These are phyloP conservation scores for Lithosia quadra DNA, from an alignment of 2,888 invertebrate genomes.

Conservation along the genomic window DNA sequence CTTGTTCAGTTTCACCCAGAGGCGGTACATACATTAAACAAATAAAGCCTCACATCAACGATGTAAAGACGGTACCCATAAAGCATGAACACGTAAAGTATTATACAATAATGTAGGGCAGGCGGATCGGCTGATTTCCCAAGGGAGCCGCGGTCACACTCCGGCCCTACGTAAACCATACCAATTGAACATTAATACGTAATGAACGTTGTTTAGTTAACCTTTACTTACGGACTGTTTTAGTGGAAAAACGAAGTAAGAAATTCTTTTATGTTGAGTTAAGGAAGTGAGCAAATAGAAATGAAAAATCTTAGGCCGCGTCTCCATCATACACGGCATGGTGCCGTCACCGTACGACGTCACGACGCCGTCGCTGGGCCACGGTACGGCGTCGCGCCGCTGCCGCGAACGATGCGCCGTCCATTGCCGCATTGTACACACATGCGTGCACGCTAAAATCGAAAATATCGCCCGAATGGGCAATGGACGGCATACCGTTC, in stretches of 20 bases:
- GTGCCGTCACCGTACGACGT: too few relatives aligned
- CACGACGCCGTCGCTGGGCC: too few relatives aligned
- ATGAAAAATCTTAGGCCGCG: neutral
- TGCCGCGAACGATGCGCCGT: too few relatives aligned
- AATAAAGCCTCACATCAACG: neutral
- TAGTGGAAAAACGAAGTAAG: conserved; percentile 10
- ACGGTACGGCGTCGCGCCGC: too few relatives aligned
- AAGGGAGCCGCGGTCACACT: conserved; percentile 55
- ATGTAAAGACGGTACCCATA: conserved; percentile 13
- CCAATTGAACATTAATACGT: conserved; percentile 76
- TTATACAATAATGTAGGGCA: conserved; percentile 42
- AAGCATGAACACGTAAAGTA: conserved; percentile 50
- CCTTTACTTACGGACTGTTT: conserved; percentile 36
- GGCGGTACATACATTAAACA: neutral
- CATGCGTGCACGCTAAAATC: too few relatives aligned
- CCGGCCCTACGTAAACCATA: conserved; percentile 62
- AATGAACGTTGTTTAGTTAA: conserved; percentile 66
- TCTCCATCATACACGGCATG: too few relatives aligned
- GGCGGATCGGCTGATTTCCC: conserved; percentile 69
- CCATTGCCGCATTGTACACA: too few relatives aligned
- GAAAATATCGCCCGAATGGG: too few relatives aligned
- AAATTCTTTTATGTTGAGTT: conserved; percentile 8
- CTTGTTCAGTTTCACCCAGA: neutral
- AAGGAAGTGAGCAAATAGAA: neutral
- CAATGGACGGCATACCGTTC: too few relatives aligned